Conservation (phyloP, 2,797 vertebrate species). For the Urophycis tenuis region DNA sequence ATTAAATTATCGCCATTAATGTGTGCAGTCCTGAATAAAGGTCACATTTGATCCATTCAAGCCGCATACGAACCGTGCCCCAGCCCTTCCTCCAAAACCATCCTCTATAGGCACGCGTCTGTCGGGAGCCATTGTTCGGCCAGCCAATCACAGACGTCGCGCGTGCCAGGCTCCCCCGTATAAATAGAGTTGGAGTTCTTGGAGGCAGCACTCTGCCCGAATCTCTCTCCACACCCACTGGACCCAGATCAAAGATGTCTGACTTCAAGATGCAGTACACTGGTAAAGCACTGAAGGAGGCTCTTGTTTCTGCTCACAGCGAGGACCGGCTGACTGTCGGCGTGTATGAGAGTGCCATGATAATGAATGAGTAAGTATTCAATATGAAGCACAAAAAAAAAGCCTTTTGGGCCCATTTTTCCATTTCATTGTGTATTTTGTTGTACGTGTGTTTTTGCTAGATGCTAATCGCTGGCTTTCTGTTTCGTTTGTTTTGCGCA, state of each 20-base stretch:
- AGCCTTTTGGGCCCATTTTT: no score
- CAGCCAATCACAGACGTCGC: slow-evolving; percentile 64
- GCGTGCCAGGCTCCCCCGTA: slow-evolving; percentile 56
- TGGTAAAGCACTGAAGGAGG: slow-evolving; percentile 79
- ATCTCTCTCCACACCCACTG: slow-evolving; percentile 17
- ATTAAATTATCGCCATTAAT: slow-evolving; percentile 34
- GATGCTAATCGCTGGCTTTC: background rate
- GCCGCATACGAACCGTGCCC: slow-evolving; percentile 33
- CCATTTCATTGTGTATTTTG: no score
- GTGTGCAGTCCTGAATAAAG: slow-evolving; percentile 45
- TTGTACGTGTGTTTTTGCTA: no score
- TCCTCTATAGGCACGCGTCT: slow-evolving; percentile 67
- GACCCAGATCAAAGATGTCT: background rate
- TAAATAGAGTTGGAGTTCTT: slow-evolving; percentile 48
- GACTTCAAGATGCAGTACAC: slow-evolving; percentile 72
- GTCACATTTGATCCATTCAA: slow-evolving; percentile 55
- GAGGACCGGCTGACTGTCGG: slow-evolving; percentile 84
- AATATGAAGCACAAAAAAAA: background rate
- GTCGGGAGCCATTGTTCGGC: slow-evolving; percentile 51
- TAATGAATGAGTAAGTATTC: slow-evolving; percentile 88
- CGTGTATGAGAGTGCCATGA: slow-evolving; percentile 90
- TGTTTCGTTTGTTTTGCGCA: slow-evolving; percentile 44
- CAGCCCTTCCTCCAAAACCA: slow-evolving; percentile 31
- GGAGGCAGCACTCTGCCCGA: slow-evolving; percentile 20
- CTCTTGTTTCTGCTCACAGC: slow-evolving; percentile 76